These are phyloP conservation scores for Ectemnius cavifrons DNA, from an alignment of 2,888 invertebrate species.

Conservation along the genomic window DNA sequence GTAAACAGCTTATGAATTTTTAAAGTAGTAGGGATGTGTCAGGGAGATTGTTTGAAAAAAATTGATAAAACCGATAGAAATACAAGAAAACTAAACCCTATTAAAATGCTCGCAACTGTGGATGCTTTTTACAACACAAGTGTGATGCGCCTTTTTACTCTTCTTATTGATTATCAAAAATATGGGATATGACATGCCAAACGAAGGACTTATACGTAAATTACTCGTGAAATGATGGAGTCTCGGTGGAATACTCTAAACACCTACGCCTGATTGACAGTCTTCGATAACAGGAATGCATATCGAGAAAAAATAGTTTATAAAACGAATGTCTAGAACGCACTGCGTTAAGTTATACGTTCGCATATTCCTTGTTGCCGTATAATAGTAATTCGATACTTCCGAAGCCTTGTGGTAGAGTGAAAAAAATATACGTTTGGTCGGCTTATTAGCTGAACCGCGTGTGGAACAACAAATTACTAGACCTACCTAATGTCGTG, in stretches of 20 bases:
- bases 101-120: constrained; percentile 34
- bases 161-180: constrained; percentile 9
- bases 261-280: constrained; percentile 61
- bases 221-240: constrained; percentile 20
- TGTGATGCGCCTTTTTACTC: constrained; percentile 2
- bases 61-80: constrained; percentile 22
- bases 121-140: constrained; percentile 17
- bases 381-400: constrained; percentile 36
- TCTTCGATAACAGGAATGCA: constrained; percentile 73
- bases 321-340: constrained; percentile 56
- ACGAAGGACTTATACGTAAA: constrained; percentile 31
- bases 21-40: constrained; percentile 30
- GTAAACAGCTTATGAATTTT: constrained; percentile 46
- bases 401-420: constrained; percentile 48
- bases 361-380: constrained; percentile 20
- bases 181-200: constrained; percentile 15
- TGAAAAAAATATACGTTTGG: constrained; percentile 45
- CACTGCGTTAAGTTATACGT: constrained; percentile 38
- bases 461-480: constrained; percentile 65
- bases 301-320: constrained; percentile 61
- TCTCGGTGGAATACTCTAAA: constrained; percentile 33
- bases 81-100: constrained; percentile 36
- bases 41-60: constrained; percentile 23
- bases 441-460: constrained; percentile 51
- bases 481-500: constrained; percentile 67